Base-by-base conservation (phyloP, 2,113 vertebrate genomes). In the Indicator indicator region DNA sequence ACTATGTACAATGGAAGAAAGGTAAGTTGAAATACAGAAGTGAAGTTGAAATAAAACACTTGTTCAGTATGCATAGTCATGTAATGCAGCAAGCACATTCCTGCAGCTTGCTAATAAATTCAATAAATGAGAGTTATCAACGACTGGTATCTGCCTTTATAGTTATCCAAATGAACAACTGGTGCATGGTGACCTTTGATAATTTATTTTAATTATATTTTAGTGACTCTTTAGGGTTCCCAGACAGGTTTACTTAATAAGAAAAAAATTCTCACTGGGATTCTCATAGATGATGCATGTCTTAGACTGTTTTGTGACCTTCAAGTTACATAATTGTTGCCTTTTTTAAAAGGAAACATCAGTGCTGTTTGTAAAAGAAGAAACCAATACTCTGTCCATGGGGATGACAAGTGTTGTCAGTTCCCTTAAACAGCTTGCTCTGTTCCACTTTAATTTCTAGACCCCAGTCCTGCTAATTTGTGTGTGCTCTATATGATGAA, bases 171-270 rank as follows among this genome's bases (percentile, higher is more conserved):
- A 60, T 89, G 72, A 96, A 82, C 70, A 96, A 93, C 82, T 75
- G 80, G 83, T 91, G 48, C 81, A 27, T 84, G 79, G 82, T 93
- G 90, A 97, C 96, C 91, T 97, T 96, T 90, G 76, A 80, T 95
- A 86, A 85, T 83, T 83, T 76, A 80, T 94, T 91, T 94, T 80
- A 89, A 83, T 90, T 91, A 7, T 81, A 77, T 77, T 93, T 77
- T 67, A 63, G 48, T 70, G 42, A 19, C 54, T 86, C 33, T 67
- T 94, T 80, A 54, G 56, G 65, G 70, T 93, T 97, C 88, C 90
- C 52, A 56, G 78, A 68, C 65, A 60, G 70, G 40, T 73, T 85
- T 85, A 44, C 50, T 83, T 71, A 89, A 67, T 59, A 74, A 38
- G 50, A 78, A 71, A 64, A 60, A 52, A 72, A 32, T 44, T 63